Evolutionary conservation across 2,113 vertebrate genomes (phyloP), one percentile per base, ranked within the genome.

Genomic region (Amazona vittata): DNA sequence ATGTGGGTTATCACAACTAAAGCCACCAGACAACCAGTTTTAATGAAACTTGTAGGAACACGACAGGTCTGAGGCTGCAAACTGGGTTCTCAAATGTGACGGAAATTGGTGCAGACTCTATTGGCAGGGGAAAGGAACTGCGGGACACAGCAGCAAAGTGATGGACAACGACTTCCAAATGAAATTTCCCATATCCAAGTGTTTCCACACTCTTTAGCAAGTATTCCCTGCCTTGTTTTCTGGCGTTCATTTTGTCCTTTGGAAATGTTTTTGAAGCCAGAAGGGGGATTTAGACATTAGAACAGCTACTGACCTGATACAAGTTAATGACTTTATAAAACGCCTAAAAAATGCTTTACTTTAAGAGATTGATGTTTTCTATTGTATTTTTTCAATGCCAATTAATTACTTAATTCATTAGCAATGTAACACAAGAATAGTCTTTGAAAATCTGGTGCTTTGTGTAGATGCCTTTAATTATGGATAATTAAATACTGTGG

Each of bases 401-500:
- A 98, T 98, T 98, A 98, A 98, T 98, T 98, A 97, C 94, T 97
- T 98, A 98, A 98, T 98, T 98, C 97, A 98, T 98, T 98, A 98
- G 86, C 96, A 96, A 90, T 91, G 89, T 97, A 98, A 97, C 96
- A 98, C 94, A 97, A 97, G 96, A 97, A 97, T 31, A 97, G 94
- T 78, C 97, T 98, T 98, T 97, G 96, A 97, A 98, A 98, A 98
- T 95, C 97, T 96, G 65, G 87, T 71, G 92, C 96, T 98, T 98
- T 98, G 93, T 98, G 95, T 97, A 95, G 96, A 98, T 97, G 96
- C 96, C 96, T 98, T 98, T 98, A 98, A 98, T 98, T 98, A 98
- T 68, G 96, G 97, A 94, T 98, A 98, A 98, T 98, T 98, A 98
- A 98, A 98, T 97, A 97, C 96, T 90, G 92, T 97, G 95, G 96